Evolutionary conservation across 2,797 vertebrate species (phyloP), one percentile per base, ranked within the genome.

Genomic region (Tauraco hartlaubi): DNA sequence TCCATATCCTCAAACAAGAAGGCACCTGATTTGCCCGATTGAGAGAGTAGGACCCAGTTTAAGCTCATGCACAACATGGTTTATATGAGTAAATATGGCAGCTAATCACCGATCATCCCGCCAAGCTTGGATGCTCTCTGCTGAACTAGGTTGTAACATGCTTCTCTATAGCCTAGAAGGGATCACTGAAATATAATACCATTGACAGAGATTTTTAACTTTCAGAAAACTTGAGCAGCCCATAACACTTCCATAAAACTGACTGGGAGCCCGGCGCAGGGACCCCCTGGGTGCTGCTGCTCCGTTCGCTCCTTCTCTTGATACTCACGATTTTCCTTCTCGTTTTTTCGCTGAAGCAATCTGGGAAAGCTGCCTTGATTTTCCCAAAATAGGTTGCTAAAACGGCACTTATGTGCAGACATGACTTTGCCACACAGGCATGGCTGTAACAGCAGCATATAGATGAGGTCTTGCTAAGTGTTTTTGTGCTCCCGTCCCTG

Each of bases 211-310:
- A n/a, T 25, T 90, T 83, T 74, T 80, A 10, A 3, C 23, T 71
- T 54, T n/a, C 33, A 72, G 72, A 48, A 39, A 25, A 35, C 20
- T 46, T 5, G 1, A 72, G 35, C 1, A 55, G 15, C 20, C 59
- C 41, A 2, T 15, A 28, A 5, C 0, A 0, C 12, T 48, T 39
- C 44, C 46, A 56, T 49, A n/a, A 8, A 29, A 0, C 6, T 15
- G 15, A 26, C 66, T 29, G 28, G 41, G 26, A 85, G 18, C 29
- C 35, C 22, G 2, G 13, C 4, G 4, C 26, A 16, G 33, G 35
- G 11, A 43, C 1, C 25, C 22, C 15, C 31, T 8, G 20, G 28
- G 7, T 29, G 5, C 11, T 44, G 29, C 77, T 58, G 35, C 72
- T 76, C 73, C 9, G 0, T 43, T 59, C 3, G 1, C 33, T 58